Percentiles rank a stretch among this genome's conserved stretches.
phyloP scores from a whole-genome alignment of 35 echinoderm and acorn worm genomes.

The Patiria miniata region DNA sequence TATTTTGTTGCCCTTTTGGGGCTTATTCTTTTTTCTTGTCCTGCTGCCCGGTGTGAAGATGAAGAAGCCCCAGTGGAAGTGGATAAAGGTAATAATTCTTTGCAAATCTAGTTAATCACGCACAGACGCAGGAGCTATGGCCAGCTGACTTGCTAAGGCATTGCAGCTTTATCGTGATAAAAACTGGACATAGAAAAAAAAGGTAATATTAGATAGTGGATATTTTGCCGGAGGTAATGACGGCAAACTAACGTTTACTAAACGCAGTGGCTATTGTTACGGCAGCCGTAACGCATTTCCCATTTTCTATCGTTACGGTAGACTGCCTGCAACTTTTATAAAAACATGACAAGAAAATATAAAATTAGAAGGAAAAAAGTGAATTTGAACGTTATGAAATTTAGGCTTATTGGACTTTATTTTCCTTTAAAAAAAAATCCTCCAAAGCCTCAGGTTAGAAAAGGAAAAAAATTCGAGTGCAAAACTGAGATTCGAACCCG shows the following conservation, averaged over 20 bases:
- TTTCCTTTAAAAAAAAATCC: no score
- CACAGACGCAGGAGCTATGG: neutral
- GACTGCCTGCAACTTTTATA: no score
- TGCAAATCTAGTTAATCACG: neutral
- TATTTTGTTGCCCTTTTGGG: neutral
- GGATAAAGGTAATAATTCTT: neutral
- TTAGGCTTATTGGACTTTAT: no score
- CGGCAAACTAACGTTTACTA: no score
- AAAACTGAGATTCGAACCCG: no score
- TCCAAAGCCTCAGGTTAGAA: no score
- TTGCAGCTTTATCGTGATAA: constrained; percentile 21
- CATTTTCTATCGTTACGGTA: neutral
- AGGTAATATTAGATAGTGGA: neutral
- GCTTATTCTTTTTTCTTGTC: neutral
- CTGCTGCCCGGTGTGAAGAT: neutral
- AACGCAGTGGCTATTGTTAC: no score
- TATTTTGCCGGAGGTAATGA: neutral
- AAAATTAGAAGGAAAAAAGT: no score
- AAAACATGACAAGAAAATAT: no score
- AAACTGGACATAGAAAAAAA: neutral
- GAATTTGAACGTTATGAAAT: no score
- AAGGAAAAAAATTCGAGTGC: no score
- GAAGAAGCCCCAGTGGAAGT: neutral
- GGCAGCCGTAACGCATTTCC: no score
- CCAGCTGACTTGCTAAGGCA: neutral